Evolutionary conservation across 2,888 invertebrate genomes (phyloP).

Genomic region (Tenthredo distinguenda): DNA sequence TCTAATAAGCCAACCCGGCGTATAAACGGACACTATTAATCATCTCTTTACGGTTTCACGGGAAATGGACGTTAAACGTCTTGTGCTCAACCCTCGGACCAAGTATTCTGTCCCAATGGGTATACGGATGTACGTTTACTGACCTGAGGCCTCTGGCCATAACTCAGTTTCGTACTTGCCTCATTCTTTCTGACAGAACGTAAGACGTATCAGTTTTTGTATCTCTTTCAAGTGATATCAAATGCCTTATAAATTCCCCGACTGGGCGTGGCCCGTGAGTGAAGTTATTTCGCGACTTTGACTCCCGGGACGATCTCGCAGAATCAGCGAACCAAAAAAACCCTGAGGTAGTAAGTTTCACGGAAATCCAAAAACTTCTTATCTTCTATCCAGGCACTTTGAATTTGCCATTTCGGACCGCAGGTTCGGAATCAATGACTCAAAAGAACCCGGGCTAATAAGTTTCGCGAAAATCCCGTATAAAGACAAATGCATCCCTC

Average conservation of each 20-base stretch:
- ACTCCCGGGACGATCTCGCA: background rate
- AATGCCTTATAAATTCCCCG: background rate
- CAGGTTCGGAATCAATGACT: background rate
- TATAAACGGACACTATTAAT: conserved; percentile 11
- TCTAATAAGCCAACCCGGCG: background rate
- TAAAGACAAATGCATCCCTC: background rate
- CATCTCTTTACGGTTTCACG: conserved; percentile 4
- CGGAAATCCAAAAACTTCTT: background rate
- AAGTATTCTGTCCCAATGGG: background rate
- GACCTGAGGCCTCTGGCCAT: background rate
- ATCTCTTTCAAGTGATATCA: background rate
- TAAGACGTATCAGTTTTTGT: background rate
- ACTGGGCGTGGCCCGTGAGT: background rate
- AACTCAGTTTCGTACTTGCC: background rate
- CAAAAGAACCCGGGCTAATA: background rate
- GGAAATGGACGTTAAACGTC: conserved; percentile 2
- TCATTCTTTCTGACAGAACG: background rate
- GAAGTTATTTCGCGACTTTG: background rate
- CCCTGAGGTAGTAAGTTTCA: background rate
- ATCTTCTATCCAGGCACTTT: background rate
- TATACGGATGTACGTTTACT: background rate
- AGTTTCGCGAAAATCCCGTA: background rate
- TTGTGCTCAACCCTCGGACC: conserved; percentile 3
- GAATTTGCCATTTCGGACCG: background rate
- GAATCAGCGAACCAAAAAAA: background rate